A percentile compares a stretch with the other conserved stretches of the same genome.
phyloP scores from a whole-genome alignment of 2,888 invertebrate species.

The Rhopalosiphum nymphaeae region DNA sequence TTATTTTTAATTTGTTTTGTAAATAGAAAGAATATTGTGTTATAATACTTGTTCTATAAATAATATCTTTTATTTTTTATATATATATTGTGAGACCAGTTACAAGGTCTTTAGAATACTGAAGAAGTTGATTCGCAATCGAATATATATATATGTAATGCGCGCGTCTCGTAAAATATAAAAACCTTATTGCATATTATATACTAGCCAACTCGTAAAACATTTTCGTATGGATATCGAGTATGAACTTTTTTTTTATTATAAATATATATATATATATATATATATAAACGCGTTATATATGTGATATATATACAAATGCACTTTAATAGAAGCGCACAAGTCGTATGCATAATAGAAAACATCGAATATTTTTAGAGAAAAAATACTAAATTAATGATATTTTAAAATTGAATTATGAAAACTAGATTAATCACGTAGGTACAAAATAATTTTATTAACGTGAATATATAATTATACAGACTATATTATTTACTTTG shows the following conservation, averaged over 20 bases:
- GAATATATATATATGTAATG: neutral
- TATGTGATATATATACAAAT: neutral
- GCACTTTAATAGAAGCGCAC: neutral
- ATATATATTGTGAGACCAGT: neutral
- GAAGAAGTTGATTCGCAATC: conserved; percentile 19
- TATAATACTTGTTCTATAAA: neutral
- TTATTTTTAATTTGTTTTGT: neutral
- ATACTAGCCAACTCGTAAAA: conserved; percentile 43
- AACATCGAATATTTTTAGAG: neutral
- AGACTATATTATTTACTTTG: neutral
- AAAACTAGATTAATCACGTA: neutral
- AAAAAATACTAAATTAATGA: neutral
- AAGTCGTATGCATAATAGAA: neutral
- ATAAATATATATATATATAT: neutral
- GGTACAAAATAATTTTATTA: neutral
- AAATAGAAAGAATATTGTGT: neutral
- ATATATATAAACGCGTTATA: neutral
- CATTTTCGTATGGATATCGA: conserved; percentile 10
- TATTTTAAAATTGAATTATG: neutral
- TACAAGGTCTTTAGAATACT: conserved; percentile 2
- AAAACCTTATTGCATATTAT: conserved; percentile 21
- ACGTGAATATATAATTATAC: neutral
- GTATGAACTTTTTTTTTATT: conserved; percentile 16
- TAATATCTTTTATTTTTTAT: neutral
- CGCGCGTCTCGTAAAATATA: conserved; percentile 26